Conservation (phyloP, 2,797 vertebrate species). For the Rhodeus uyekii region DNA sequence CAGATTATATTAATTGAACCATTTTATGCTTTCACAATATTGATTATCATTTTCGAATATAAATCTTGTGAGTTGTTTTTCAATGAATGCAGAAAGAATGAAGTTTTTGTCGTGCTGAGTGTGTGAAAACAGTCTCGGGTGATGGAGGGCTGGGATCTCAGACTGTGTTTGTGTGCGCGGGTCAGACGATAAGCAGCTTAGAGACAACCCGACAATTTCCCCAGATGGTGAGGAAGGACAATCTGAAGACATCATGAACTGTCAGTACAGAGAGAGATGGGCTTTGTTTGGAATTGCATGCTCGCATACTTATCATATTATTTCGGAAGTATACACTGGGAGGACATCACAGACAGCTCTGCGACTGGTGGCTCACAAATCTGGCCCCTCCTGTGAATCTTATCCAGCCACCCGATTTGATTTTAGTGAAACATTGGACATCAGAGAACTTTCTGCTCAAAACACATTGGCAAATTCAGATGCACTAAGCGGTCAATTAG, state of each 20-base stretch:
- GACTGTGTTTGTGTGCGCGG: slow-evolving; percentile 18
- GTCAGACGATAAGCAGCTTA: slow-evolving; percentile 40
- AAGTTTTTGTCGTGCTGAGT: background rate
- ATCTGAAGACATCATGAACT: slow-evolving; percentile 34
- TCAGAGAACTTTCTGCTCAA: background rate
- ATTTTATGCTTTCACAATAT: background rate
- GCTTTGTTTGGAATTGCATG: background rate
- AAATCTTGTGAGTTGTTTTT: background rate
- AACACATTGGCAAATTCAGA: slow-evolving; percentile 2
- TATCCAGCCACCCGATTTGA: background rate
- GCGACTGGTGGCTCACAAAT: background rate
- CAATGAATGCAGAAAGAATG: background rate
- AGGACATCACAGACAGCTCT: background rate
- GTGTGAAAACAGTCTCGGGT: background rate
- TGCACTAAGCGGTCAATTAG: slow-evolving; percentile 4
- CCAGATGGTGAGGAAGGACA: slow-evolving; percentile 32
- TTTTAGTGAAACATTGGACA: slow-evolving; percentile 16
- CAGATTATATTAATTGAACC: background rate
- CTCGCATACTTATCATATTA: slow-evolving; percentile 6
- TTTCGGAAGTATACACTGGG: background rate
- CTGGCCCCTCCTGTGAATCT: background rate
- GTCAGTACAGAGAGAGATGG: slow-evolving; percentile 12
- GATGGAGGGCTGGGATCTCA: slow-evolving; percentile 11
- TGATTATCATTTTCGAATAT: background rate
- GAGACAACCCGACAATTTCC: slow-evolving; percentile 34